Conservation (phyloP, 2,797 vertebrate genomes). For the Phoebastria nigripes region DNA sequence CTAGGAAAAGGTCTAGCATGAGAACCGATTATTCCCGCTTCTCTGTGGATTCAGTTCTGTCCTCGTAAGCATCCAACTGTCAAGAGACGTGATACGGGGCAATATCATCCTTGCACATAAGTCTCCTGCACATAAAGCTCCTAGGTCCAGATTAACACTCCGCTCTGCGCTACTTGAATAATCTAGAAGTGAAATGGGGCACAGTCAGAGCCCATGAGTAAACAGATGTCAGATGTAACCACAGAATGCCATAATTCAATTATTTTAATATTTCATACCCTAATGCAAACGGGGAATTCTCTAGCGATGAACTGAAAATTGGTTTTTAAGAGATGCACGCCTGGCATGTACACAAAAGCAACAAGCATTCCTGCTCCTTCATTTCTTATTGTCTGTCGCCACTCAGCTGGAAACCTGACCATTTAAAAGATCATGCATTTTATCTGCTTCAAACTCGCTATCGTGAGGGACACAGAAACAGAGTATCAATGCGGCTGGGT, state of each 20-base stretch:
- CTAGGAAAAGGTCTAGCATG: not conserved
- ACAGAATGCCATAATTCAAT: not conserved
- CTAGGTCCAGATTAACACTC: not conserved
- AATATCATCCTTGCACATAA: not conserved
- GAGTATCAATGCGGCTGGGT: not conserved
- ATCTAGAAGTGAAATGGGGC: not conserved
- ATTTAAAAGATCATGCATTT: accelerated
- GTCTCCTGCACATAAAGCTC: not conserved
- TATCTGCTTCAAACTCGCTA: not conserved
- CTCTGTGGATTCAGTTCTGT: not conserved
- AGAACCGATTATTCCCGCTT: not conserved
- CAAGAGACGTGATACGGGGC: not conserved
- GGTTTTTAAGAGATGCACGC: not conserved
- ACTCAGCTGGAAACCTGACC: not conserved
- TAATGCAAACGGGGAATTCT: not conserved
- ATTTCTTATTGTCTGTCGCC: not conserved
- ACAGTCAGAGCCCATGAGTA: not conserved
- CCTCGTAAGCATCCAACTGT: accelerated
- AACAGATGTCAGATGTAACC: not conserved
- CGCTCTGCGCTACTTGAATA: not conserved
- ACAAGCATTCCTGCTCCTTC: not conserved
- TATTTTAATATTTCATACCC: not conserved
- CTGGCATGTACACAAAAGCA: not conserved
- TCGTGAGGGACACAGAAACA: not conserved
- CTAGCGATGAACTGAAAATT: not conserved